Evolutionary conservation across 2,888 invertebrate genomes (phyloP).

Genomic region (Cheilosia pagana): DNA sequence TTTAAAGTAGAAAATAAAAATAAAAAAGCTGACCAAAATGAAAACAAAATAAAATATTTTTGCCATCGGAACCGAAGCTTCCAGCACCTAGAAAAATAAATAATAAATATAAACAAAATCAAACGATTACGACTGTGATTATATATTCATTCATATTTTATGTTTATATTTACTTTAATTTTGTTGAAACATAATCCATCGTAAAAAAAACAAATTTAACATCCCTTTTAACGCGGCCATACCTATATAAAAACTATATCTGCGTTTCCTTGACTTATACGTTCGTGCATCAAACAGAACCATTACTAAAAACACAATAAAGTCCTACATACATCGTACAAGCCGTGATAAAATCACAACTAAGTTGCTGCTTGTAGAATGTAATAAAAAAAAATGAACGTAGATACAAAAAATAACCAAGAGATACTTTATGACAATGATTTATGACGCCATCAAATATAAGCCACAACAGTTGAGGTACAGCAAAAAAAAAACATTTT

Average conservation of each 20-base stretch:
- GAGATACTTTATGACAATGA: constrained; percentile 69
- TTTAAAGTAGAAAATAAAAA: too few species aligned
- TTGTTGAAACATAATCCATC: constrained; percentile 25
- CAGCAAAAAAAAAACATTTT: constrained; percentile 8
- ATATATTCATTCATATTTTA: not conserved
- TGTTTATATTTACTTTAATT: constrained; percentile 4
- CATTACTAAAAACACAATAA: constrained; percentile 26
- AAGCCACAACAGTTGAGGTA: constrained; percentile 69
- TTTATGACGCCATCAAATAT: constrained; percentile 72
- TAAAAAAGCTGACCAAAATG: too few species aligned
- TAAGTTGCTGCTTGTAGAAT: constrained; percentile 39
- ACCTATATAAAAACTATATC: constrained; percentile 17
- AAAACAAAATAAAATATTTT: too few species aligned
- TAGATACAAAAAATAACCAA: constrained; percentile 10
- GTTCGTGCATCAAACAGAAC: constrained; percentile 15
- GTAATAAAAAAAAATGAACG: constrained; percentile 17
- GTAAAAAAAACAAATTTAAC: constrained; percentile 20
- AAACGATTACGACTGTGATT: constrained; percentile 23
- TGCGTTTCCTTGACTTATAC: constrained; percentile 19
- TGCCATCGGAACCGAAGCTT: too few species aligned
- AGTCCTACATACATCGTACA: constrained; percentile 30
- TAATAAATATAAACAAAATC: not conserved
- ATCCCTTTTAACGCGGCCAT: constrained; percentile 8
- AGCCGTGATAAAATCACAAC: constrained; percentile 56
- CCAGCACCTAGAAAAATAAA: not conserved